Conservation (phyloP, 1,140 invertebrate genomes). For the Drosophila neocordata region DNA sequence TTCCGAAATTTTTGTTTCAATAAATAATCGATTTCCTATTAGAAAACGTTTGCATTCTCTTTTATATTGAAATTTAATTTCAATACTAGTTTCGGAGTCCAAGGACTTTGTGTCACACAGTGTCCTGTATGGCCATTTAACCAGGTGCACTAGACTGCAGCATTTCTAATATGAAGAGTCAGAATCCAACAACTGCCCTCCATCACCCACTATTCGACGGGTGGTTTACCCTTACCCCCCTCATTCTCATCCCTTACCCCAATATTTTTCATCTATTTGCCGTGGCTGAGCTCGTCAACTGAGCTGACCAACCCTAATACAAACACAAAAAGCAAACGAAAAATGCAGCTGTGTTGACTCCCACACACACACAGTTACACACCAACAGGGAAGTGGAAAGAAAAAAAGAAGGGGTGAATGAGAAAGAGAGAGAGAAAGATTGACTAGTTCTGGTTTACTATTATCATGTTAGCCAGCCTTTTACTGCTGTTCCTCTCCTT, state of each 20-base stretch:
- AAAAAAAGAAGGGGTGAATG: no score
- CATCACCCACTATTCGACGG: no score
- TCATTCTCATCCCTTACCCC: no score
- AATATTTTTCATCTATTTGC: conserved; percentile 7
- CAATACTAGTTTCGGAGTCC: not conserved
- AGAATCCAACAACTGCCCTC: not conserved
- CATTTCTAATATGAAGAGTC: conserved; percentile 4
- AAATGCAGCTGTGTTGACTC: conserved; percentile 39
- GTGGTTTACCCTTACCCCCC: no score
- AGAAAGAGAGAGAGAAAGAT: no score
- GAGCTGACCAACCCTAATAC: not conserved
- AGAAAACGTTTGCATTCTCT: not conserved
- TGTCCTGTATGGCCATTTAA: not conserved
- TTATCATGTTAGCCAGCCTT: conserved; percentile 11
- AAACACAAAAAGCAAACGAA: conserved; percentile 2
- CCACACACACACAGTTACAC: conserved; percentile 14
- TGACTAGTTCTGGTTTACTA: not conserved
- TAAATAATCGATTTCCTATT: not conserved
- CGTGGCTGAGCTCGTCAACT: conserved; percentile 10
- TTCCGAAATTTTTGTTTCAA: no score
- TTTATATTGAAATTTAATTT: not conserved
- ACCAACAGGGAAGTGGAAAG: not conserved
- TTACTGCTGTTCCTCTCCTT: not conserved
- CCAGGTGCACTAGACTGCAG: not conserved
- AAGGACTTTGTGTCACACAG: not conserved